Evolutionary conservation across 2,113 vertebrate genomes (phyloP).

Genomic region (Oryzias curvinotus): DNA sequence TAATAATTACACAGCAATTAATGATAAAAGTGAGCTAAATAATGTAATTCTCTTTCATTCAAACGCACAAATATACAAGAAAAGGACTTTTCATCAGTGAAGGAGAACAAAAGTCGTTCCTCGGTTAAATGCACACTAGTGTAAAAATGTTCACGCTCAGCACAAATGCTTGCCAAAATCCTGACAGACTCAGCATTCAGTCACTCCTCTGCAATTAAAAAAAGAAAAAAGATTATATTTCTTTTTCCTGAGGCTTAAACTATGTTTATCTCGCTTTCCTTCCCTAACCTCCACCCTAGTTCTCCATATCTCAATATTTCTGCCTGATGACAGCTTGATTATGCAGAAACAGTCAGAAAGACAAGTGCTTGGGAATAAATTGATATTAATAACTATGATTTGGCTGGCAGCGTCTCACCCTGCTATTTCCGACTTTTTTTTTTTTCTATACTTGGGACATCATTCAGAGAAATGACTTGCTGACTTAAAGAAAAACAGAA

Average conservation of each 20-base stretch:
- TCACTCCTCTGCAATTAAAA: conserved; percentile 17
- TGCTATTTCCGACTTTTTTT: conserved; percentile 53
- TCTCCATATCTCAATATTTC: conserved; percentile 37
- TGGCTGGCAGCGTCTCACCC: conserved; percentile 54
- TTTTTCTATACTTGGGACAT: conserved; percentile 53
- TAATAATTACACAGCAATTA: no score
- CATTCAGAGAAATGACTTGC: conserved; percentile 44
- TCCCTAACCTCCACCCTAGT: conserved; percentile 14
- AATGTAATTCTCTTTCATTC: no score
- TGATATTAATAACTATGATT: conserved; percentile 69
- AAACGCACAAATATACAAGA: no score
- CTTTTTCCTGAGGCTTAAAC: conserved; percentile 39
- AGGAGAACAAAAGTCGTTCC: no score
- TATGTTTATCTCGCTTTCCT: conserved; percentile 11
- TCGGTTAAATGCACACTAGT: neutral
- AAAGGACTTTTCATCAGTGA: no score
- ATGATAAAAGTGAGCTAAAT: no score
- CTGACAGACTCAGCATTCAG: conserved; percentile 19
- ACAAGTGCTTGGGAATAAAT: conserved; percentile 55
- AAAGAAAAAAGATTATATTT: conserved; percentile 27
- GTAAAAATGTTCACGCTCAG: conserved; percentile 14
- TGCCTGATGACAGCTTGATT: conserved; percentile 65
- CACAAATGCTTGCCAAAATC: conserved; percentile 23
- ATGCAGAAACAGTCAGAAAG: conserved; percentile 56
- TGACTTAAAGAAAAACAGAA: conserved; percentile 18